These are phyloP conservation scores for Gymnocheta viridis DNA, from an alignment of 2,888 invertebrate genomes.

Conservation along the genomic window DNA sequence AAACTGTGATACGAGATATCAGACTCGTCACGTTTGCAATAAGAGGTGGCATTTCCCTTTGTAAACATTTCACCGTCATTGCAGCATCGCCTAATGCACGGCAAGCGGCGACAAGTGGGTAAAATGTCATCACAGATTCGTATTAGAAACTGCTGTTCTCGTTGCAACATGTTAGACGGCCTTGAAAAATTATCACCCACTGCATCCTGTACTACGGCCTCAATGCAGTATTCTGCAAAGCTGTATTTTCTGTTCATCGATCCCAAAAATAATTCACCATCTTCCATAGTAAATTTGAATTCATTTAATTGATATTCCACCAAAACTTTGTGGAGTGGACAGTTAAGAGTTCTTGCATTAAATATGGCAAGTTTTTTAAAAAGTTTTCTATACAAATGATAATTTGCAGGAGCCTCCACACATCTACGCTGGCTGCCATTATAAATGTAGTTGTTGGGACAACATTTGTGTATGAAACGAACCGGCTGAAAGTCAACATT, in stretches of 20 bases:
- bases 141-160: constrained; percentile 70
- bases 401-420: constrained; percentile 61
- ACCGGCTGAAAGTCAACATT: constrained; percentile 70
- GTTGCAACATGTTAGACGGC: background rate
- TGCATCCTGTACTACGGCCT: constrained; percentile 73
- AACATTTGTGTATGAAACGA: constrained; percentile 78
- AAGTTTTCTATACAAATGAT: constrained; percentile 73
- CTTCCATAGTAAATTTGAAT: constrained; percentile 72
- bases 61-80: constrained; percentile 77
- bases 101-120: constrained; percentile 74
- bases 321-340: constrained; percentile 74
- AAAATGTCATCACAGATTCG: constrained; percentile 74
- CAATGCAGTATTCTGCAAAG: constrained; percentile 77
- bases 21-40: constrained; percentile 74
- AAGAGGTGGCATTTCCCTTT: constrained; percentile 74
- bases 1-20: constrained; percentile 76
- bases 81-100: constrained; percentile 80
- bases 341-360: constrained; percentile 74
- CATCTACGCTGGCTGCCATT: constrained; percentile 73
- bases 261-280: constrained; percentile 72
- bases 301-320: constrained; percentile 77
- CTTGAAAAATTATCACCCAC: background rate
- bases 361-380: constrained; percentile 74
- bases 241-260: constrained; percentile 70
- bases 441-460: constrained; percentile 76